Evolutionary conservation across 2,797 vertebrate species (phyloP).

Genomic region (Odontamblyopus lacepedii): DNA sequence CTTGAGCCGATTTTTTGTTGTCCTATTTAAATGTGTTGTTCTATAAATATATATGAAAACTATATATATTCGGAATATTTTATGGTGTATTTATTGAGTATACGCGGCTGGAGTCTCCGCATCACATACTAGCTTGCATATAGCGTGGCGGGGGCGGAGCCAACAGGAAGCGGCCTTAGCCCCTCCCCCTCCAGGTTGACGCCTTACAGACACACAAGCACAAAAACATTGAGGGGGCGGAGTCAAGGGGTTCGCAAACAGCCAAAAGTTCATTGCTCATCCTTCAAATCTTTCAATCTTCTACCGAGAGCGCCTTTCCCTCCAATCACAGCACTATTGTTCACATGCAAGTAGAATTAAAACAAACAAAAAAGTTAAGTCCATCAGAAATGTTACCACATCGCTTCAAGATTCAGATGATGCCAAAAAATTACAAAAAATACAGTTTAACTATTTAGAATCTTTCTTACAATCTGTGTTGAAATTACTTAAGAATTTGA

Average conservation of each 20-base stretch:
- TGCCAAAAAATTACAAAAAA: background rate
- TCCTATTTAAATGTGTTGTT: constrained; percentile 86
- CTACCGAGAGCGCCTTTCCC: constrained; percentile 31
- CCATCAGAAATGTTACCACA: background rate
- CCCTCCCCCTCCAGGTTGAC: constrained; percentile 66
- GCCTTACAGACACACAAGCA: constrained; percentile 74
- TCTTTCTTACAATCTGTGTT: too few species aligned
- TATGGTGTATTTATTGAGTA: constrained; percentile 85
- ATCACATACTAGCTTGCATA: constrained; percentile 43
- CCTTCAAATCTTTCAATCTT: constrained; percentile 30
- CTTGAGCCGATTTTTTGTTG: constrained; percentile 85
- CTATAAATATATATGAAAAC: constrained; percentile 70
- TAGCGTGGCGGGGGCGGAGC: constrained; percentile 64
- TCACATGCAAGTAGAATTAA: background rate
- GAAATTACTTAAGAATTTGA: too few species aligned
- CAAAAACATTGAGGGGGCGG: constrained; percentile 67
- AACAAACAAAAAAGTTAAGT: background rate
- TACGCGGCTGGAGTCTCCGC: constrained; percentile 74
- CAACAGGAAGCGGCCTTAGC: constrained; percentile 50
- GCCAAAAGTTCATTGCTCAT: background rate
- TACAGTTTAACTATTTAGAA: too few species aligned
- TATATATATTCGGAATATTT: constrained; percentile 82
- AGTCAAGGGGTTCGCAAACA: constrained; percentile 23
- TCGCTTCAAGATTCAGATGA: background rate
- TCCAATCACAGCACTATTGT: constrained; percentile 60